Percentiles rank a stretch among this genome's conserved stretches.
Evolutionary conservation across 37 sponge, comb jelly and placozoan genomes (phyloP).

Genomic region (Chondrosia reniformis): DNA sequence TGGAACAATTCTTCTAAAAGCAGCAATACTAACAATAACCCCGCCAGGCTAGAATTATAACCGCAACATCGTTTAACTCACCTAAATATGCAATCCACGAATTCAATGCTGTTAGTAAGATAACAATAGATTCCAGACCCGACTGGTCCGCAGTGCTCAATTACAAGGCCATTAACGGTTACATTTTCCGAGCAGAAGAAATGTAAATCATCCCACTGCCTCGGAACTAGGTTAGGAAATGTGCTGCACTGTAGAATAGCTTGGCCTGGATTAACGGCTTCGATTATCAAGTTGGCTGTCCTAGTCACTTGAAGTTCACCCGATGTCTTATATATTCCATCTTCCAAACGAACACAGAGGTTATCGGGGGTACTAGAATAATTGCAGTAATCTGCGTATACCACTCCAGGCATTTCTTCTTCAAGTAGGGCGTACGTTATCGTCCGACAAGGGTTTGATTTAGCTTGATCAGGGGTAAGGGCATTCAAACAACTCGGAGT

Average conservation of each 20-base stretch:
- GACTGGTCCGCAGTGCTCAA: conserved; percentile 58
- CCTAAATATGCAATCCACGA: conserved; percentile 50
- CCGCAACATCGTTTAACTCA: neutral
- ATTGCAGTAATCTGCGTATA: neutral
- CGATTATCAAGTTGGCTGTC: conserved; percentile 22
- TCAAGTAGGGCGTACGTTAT: conserved; percentile 1
- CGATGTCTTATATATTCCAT: neutral
- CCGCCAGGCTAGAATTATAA: neutral
- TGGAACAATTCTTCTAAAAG: too few relatives aligned
- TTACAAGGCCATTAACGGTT: conserved; percentile 30
- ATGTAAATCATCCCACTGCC: conserved; percentile 30
- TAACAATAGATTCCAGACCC: conserved; percentile 55
- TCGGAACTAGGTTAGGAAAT: conserved; percentile 9
- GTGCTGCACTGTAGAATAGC: conserved; percentile 40
- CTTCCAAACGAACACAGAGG: conserved; percentile 12
- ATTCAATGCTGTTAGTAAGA: conserved; percentile 7
- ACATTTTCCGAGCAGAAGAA: conserved; percentile 28
- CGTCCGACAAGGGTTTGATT: neutral
- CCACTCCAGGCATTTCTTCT: neutral
- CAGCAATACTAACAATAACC: too few relatives aligned
- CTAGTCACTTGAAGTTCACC: conserved; percentile 9
- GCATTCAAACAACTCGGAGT: neutral
- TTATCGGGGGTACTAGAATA: conserved; percentile 6
- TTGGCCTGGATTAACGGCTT: conserved; percentile 28
- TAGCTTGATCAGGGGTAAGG: neutral